Conservation (phyloP, 2,888 invertebrate species). For the Halictus quadricinctus region DNA sequence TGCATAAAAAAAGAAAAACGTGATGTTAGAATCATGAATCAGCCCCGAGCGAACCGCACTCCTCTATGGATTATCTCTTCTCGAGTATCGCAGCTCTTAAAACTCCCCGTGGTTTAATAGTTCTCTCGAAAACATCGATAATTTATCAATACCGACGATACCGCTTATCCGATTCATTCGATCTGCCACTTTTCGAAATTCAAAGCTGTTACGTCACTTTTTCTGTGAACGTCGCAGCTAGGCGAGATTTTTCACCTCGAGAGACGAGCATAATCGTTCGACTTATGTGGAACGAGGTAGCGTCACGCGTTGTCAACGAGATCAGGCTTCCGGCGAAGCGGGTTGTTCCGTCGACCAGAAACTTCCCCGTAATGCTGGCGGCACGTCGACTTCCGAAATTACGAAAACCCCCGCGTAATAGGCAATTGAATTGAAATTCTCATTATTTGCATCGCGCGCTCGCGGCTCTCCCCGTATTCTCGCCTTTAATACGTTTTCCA, state of each 20-base stretch:
- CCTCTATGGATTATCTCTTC: constrained; percentile 36
- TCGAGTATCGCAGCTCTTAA: constrained; percentile 13
- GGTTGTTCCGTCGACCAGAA: background rate
- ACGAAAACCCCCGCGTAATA: constrained; percentile 27
- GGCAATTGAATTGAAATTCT: constrained; percentile 49
- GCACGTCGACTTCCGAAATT: background rate
- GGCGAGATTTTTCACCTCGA: background rate
- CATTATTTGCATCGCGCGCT: constrained; percentile 52
- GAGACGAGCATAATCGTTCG: background rate
- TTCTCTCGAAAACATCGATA: background rate
- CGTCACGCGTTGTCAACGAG: background rate
- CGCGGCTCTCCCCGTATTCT: constrained; percentile 39
- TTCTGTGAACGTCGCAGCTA: too few relatives aligned
- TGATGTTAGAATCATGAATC: constrained; percentile 38
- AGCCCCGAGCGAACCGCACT: constrained; percentile 26
- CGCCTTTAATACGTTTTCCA: constrained; percentile 53
- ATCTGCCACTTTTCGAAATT: background rate
- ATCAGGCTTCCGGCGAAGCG: background rate
- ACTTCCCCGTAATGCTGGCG: constrained; percentile 25
- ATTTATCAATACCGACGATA: background rate
- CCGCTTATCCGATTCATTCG: too few relatives aligned
- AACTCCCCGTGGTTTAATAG: background rate
- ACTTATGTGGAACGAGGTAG: background rate
- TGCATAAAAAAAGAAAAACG: constrained; percentile 60
- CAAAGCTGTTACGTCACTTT: too few relatives aligned